phyloP scores from a whole-genome alignment of 2,888 invertebrate species.

The Epirrhoe alternata region DNA sequence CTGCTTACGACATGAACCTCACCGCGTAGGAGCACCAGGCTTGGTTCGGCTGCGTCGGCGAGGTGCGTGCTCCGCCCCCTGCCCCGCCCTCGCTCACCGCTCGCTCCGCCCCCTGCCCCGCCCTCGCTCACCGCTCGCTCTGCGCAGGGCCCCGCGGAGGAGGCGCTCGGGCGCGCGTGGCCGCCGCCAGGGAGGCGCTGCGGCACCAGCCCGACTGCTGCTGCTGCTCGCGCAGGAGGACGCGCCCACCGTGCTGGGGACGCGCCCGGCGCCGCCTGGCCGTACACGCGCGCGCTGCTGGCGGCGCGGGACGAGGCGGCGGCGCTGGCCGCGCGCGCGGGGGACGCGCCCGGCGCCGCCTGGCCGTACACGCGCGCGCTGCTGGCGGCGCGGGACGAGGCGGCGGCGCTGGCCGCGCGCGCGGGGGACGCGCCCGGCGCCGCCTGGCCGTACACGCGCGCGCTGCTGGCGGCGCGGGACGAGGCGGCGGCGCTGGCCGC shows the following conservation, averaged over 20 bases:
- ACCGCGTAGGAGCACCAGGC: conserved; percentile 99
- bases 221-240: conserved; percentile 98
- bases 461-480: conserved; percentile 91
- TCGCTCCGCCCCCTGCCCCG: not conserved
- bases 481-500: too few relatives aligned
- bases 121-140: conserved; percentile 90
- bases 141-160: conserved; percentile 94
- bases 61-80: conserved; percentile 42
- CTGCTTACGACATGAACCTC: conserved; percentile 99
- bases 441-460: conserved; percentile 88
- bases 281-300: conserved; percentile 99
- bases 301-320: conserved; percentile 95
- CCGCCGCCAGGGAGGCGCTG: conserved; percentile 93
- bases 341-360: conserved; percentile 97
- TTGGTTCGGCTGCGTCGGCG: conserved; percentile 62
- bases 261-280: conserved; percentile 95
- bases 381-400: conserved; percentile 96
- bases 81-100: not conserved
- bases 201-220: conserved; percentile 96
- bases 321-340: conserved; percentile 99
- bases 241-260: conserved; percentile 95
- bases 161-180: conserved; percentile 96
- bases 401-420: conserved; percentile 77
- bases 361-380: conserved; percentile 96
- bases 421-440: conserved; percentile 93